Evolutionary conservation across 2,113 vertebrate genomes (phyloP), one percentile per base, ranked within the genome.

Genomic region (Leucosticte australis): DNA sequence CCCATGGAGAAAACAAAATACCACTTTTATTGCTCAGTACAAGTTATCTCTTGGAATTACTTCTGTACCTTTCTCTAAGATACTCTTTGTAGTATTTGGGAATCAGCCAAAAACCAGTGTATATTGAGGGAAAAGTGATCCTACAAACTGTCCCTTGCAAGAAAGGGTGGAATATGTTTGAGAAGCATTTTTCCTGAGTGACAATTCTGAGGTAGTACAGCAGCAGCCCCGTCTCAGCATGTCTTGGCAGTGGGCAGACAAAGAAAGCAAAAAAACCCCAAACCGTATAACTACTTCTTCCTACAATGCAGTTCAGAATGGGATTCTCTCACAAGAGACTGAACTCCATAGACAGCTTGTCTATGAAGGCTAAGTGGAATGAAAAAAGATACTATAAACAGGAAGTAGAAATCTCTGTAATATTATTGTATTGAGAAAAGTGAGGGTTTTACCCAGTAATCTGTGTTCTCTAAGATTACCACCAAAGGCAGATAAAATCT

Each of bases 241-340:
- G 30, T 8, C 42, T 19, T 39, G 12, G 31, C 30, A 78, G 22
- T 20, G 18, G 20, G 33, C 15, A 81, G 26, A 53, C 4, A 59
- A 2, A 47, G 8, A 55, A 74, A 84, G 10, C 12, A 75, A 64
- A 68, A 68, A 31, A 28, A 1, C 0, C 0, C 30, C 35, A 11
- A 24, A 90, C 8, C 18, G 3, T 18, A 1, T 10, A 15, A 35
- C 69, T 83, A 31, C 14, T 60, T 47, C 53, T 55, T 75, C 55
- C 44, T 59, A 55, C 27, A 30, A 18, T n/a, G 31, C 23, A 77
- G n/a, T 9, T 59, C 37, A 88, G 28, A 68, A 63, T 5, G 42
- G 31, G 65, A 89, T 37, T 49, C 31, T 70, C 35, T 71, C 39
- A 42, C 2, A 68, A 56, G 55, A 60, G 68, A 77, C 14, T 21